Evolutionary conservation across 1,140 invertebrate genomes (phyloP), one percentile per base, ranked within the genome.

Genomic region (Drosophila bipectinata): DNA sequence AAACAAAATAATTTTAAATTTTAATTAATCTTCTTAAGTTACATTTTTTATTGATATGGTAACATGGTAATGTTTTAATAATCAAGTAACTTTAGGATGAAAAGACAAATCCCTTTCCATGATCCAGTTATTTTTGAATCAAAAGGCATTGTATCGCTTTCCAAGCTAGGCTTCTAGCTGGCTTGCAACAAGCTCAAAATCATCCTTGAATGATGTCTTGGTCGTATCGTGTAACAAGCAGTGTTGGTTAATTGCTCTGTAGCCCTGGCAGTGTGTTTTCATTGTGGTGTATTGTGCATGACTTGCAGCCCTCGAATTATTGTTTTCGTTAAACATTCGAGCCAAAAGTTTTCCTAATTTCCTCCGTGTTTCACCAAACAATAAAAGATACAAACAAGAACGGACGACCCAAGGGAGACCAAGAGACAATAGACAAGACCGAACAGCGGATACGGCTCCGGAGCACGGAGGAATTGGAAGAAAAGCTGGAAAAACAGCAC

Each of bases 231-330:
- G 34, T n/a, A 37, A n/a, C 3, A 12, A n/a, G 10, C 4, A 37
- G 34, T 37, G 34, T 37, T 37, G 34, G 34, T n/a, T 37, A 37
- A 37, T 4, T 3, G 5, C 12, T 4, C 4, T 37, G 34, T 10
- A 26, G 28, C 61, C 44, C 47, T 52, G 2, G 18, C 10, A 3
- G 5, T 15, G n/a, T 24, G 45, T 12, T 8, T 32, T 52, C 14
- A 26, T 57, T 57, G 54, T 60, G 48, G 48, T 15, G 10, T 21
- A 37, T 59, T 21, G 30, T 12, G 2, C 3, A 21, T 10, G 9
- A 15, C 9, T 45, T 66, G 34, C 55, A 74, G 54, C 71, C 54
- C 73, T 66, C 52, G 18, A n/a, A 66, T n/a, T 77, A 39, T 78
- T 78, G 59, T 63, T 66, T 72, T 72, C 41, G 51, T 74, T 75